Percentiles rank a stretch among this genome's conserved stretches.
These are phyloP conservation scores for Drosophila bipectinata DNA, from an alignment of 1,140 invertebrate genomes.

Conservation along the genomic window DNA sequence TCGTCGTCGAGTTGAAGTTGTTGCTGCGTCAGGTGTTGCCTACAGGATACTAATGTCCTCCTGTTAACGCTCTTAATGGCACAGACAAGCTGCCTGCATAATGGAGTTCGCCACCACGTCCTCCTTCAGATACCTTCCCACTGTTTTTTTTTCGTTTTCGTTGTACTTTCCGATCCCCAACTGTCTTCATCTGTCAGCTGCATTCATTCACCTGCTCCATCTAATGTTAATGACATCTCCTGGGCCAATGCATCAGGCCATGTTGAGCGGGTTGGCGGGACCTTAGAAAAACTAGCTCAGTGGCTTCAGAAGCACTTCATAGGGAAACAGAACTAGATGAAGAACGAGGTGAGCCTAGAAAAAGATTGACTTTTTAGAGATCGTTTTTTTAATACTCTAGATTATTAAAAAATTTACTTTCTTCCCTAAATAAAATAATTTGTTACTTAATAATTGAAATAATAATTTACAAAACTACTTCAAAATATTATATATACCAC, in stretches of 20 bases:
- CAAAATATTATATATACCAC: neutral
- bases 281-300: constrained; percentile 63
- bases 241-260: constrained; percentile 70
- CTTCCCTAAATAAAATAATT: too few relatives aligned
- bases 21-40: constrained; percentile 70
- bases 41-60: constrained; percentile 71
- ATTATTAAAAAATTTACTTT: too few relatives aligned
- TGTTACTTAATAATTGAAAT: too few relatives aligned
- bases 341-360: neutral
- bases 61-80: constrained; percentile 76
- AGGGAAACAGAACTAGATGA: constrained; percentile 1
- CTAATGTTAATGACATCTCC: constrained; percentile 79
- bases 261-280: constrained; percentile 32
- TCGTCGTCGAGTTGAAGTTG: constrained; percentile 22
- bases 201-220: constrained; percentile 74
- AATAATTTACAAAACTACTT: too few relatives aligned
- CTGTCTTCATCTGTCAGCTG: constrained; percentile 71
- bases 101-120: constrained; percentile 56
- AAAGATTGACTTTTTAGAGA: neutral
- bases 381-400: neutral
- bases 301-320: constrained; percentile 34
- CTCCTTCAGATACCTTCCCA: neutral
- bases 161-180: constrained; percentile 11
- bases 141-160: neutral
- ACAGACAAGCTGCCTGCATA: constrained; percentile 77